Evolutionary conservation across 1,140 invertebrate species (phyloP).

Genomic region (Temnothorax curvispinosus): DNA sequence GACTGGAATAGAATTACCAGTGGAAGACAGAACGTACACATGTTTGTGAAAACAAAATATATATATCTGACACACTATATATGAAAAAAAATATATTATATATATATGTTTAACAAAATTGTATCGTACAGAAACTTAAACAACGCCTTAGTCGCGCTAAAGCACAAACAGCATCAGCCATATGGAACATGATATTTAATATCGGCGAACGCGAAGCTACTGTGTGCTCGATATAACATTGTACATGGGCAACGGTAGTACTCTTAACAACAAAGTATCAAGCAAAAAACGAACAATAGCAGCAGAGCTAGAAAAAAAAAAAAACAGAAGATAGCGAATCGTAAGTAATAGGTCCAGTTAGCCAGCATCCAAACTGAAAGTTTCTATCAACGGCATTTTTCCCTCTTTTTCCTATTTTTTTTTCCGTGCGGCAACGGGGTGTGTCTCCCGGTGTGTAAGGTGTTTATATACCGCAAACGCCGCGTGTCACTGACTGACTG

Average conservation of each 20-base stretch:
- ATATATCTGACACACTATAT: conserved; percentile 61
- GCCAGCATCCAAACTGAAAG: conserved; percentile 56
- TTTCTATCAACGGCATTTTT: conserved; percentile 21
- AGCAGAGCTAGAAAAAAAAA: conserved; percentile 37
- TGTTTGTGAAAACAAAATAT: conserved; percentile 67
- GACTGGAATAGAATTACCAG: conserved; percentile 47
- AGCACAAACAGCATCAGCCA: conserved; percentile 57
- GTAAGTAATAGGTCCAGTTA: conserved; percentile 25
- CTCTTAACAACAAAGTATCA: conserved; percentile 60
- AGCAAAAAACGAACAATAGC: conserved; percentile 66
- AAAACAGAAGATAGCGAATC: conserved; percentile 36
- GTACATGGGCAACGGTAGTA: conserved; percentile 42
- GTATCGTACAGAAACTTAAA: conserved; percentile 42
- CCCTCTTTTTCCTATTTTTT: background rate
- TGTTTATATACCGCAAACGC: conserved; percentile 24
- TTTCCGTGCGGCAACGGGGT: conserved; percentile 1
- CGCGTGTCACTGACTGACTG: background rate
- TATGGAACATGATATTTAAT: conserved; percentile 58
- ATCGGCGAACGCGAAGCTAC: conserved; percentile 48
- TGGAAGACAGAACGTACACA: conserved; percentile 55
- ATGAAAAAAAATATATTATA: conserved; percentile 66
- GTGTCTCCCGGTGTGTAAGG: conserved; percentile 34
- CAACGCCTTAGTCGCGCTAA: conserved; percentile 50
- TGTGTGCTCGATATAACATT: conserved; percentile 45
- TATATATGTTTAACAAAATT: conserved; percentile 60